Base-by-base conservation (phyloP, 2,888 invertebrate species). In the Meganola albula region DNA sequence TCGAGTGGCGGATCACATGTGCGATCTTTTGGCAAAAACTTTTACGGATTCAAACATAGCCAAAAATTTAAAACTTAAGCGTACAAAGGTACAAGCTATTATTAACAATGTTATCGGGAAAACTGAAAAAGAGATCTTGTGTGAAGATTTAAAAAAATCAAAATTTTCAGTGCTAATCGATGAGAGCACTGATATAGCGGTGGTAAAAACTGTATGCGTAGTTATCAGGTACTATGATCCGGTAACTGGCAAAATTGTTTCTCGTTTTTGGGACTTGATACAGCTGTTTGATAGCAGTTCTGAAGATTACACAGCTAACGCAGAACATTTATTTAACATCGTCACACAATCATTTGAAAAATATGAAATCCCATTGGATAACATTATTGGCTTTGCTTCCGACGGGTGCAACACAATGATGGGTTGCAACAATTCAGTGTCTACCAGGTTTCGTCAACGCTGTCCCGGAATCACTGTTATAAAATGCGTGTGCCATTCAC, bases 401-500 rank as follows among this genome's bases (percentile, higher is more conserved):
- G 46, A 46, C 27, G 40, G 40, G 10, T 36, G 32, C 21, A 46
- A 40, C 12, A 32, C 34, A 11, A 42, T 40, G 35, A 45, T 45
- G 41, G 42, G 37, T 7, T 32, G 33, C 8, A 23, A 32, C 6
- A 45, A 40, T 33, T 46, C 38, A 5, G 32, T 46, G 1, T 36
- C 38, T 2, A 33, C 16, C 8, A 13, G 37, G 27, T 43, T 46
- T 13, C 26, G 34, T 26, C 21, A 27, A 16, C n/a, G 14, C n/a
- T 39, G 34, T 27, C 44, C 44, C 11, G 44, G 41, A 9, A 37
- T 44, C 9, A 24, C 33, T 7, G 31, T 47, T 8, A 22, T 42
- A n/a, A 48, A 44, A 30, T 42, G 42, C 23, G 14, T 42, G 28
- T 48, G 44, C 28, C 44, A 48, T 34, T 42, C 44, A 4, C 32